Evolutionary conservation across 2,113 vertebrate species (phyloP), one percentile per base, ranked within the genome.

Genomic region (Accipiter virgatus): DNA sequence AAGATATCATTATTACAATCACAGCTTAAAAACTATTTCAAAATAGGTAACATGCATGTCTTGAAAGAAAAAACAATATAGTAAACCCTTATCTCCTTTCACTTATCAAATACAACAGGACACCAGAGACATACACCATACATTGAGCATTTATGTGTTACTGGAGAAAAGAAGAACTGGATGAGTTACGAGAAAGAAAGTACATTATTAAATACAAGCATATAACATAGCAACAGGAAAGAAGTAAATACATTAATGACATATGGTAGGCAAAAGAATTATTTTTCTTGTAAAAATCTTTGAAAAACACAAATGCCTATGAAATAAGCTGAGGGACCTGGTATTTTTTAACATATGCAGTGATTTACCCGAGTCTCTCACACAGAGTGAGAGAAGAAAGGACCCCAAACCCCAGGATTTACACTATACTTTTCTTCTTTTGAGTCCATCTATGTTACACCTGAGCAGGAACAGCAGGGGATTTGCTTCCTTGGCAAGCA

Each of bases 1-100:
- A 83, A 95, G 55, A 86, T 78, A 88, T 81, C 7, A 79, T 89
- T 63, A 62, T 87, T 94, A 92, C 82, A 85, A 80, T 75, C 56
- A 65, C 19, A 47, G 72, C 43, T 90, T 90, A 42, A 93, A 87
- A 42, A 66, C 50, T 47, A 67, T 72, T 94, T 94, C 77, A 65
- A 85, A 88, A 86, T 66, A 55, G 67, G 75, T 95, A 88, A 79
- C 80, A 68, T 19, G 34, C 8, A 7, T 36, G 40, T 65, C 27
- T 79, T 58, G 40, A 85, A 87, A 85, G 65, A 43, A 68, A 75
- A 62, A 85, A 63, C 50, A 66, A 68, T 26, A 75, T 34, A 79
- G 81, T 92, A 91, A 96, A 87, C 42, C 79, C 94, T 97, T 96
- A 97, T 95, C 86, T 97, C 94, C 88, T 90, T 90, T 74, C 62